These are phyloP conservation scores for Eristalinus sepulchralis DNA, from an alignment of 2,888 invertebrate species.

Conservation along the genomic window DNA sequence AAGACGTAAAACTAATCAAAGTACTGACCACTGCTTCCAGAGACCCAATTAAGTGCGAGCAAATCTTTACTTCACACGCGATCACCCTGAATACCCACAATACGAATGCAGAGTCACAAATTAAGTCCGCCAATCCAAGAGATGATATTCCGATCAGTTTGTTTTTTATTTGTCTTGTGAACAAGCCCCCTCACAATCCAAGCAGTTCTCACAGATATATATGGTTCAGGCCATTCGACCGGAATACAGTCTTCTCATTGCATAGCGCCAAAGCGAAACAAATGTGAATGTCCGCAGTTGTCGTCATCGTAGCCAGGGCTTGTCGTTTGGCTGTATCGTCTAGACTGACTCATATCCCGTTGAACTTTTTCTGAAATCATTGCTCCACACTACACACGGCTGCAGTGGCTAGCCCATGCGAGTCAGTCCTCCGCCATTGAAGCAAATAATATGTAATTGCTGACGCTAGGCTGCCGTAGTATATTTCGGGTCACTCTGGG, in stretches of 20 bases:
- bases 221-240: conserved; percentile 31
- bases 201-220: conserved; percentile 50
- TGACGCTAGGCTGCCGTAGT: background rate
- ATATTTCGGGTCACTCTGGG: conserved; percentile 34
- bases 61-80: conserved; percentile 23
- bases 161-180: background rate
- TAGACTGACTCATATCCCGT: conserved; percentile 66
- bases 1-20: background rate
- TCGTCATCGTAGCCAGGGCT: conserved; percentile 22
- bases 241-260: conserved; percentile 37
- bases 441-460: conserved; percentile 37
- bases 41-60: background rate
- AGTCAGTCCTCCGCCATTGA: conserved; percentile 23
- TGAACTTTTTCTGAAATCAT: conserved; percentile 45
- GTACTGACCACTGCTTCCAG: background rate
- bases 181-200: conserved; percentile 14
- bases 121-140: conserved; percentile 16
- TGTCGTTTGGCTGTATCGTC: conserved; percentile 33
- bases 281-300: conserved; percentile 49
- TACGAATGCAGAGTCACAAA: background rate
- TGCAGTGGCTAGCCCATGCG: conserved; percentile 58
- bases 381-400: conserved; percentile 9
- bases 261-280: conserved; percentile 14
- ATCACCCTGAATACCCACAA: conserved; percentile 11
- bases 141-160: conserved; percentile 29